Evolutionary conservation across 37 sponge, comb jelly and placozoan species (phyloP), one percentile per base, ranked within the genome.

Genomic region (Ianthella basta): DNA sequence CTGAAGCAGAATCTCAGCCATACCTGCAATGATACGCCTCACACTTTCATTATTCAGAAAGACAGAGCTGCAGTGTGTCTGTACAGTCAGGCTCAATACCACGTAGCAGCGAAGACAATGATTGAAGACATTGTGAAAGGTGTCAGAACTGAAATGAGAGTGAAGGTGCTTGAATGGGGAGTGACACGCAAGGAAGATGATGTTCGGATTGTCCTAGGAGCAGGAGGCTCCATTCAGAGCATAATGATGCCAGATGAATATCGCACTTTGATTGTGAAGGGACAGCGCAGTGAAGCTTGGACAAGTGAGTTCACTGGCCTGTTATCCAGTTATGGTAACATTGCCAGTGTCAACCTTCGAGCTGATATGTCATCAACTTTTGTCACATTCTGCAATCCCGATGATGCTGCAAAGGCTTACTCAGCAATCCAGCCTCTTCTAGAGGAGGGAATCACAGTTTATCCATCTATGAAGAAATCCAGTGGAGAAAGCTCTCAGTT

Each of bases 161-260:
- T 19, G 2, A 41, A 66, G 15, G 21, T 19, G n/a, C 32, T 39
- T 29, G 89, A 92, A 33, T 15, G 15, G 60, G 86, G 92, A 0
- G 56, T 92, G 0, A 79, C 86, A 19, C 29, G 35, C 14, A 27
- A 53, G 36, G 70, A 72, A 35, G 92, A 88, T 68, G 68, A 82
- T 78, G 82, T 85, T 2, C 55, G 83, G n/a, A 50, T 88, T 0
- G 84, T 92, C 33, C 38, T 88, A 1, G 88, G 92, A 29, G 32
- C 21, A 54, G 92, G 92, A 67, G 92, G 92, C 18, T 38, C 38
- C 4, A 81, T 88, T 57, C 60, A 83, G 29, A 83, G 82, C 60
- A 63, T 92, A 0, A 54, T 92, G 15, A 88, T 92, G 92, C 92
- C 92, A 35, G 23, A 83, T 69, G 60, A 92, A 0, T 82, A 64